These are phyloP conservation scores for Scolopax mira DNA, from an alignment of 2,113 vertebrate species.

Conservation along the genomic window DNA sequence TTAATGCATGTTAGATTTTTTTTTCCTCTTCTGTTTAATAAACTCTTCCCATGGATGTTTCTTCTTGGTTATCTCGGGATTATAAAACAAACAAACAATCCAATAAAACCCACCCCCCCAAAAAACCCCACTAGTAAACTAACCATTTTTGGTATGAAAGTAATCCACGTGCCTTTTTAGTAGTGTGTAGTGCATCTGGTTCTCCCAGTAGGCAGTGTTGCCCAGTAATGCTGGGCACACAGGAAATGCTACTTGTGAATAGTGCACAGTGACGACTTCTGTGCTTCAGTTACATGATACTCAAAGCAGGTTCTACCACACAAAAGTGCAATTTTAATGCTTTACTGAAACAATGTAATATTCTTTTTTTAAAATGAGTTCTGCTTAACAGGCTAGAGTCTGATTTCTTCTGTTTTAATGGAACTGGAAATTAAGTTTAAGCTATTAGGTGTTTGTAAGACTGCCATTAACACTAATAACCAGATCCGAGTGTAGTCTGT, in stretches of 20 bases:
- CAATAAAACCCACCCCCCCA: not conserved
- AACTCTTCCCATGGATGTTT: not conserved
- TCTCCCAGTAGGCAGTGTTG: not conserved
- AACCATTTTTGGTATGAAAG: not conserved
- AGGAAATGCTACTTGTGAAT: not conserved
- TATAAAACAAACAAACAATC: not conserved
- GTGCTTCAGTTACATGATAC: not conserved
- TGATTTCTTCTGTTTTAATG: not conserved
- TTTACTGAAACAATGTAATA: not conserved
- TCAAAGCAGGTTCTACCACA: not conserved
- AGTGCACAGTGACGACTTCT: not conserved
- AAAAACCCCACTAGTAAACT: not conserved
- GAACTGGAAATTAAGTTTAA: not conserved
- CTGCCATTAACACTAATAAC: not conserved
- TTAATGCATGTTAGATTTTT: not conserved
- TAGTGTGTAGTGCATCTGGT: not conserved
- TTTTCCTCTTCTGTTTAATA: not conserved
- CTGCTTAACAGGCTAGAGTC: not conserved
- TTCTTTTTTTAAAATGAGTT: not conserved
- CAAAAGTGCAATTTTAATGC: not conserved
- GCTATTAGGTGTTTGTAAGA: not conserved
- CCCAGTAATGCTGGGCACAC: not conserved
- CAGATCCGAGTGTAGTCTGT: not conserved
- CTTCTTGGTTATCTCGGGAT: not conserved
- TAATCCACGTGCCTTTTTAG: not conserved